A percentile compares a stretch with the other conserved stretches of the same genome.
Evolutionary conservation across 2,888 invertebrate species (phyloP).

Genomic region (Calliopum simillimum): DNA sequence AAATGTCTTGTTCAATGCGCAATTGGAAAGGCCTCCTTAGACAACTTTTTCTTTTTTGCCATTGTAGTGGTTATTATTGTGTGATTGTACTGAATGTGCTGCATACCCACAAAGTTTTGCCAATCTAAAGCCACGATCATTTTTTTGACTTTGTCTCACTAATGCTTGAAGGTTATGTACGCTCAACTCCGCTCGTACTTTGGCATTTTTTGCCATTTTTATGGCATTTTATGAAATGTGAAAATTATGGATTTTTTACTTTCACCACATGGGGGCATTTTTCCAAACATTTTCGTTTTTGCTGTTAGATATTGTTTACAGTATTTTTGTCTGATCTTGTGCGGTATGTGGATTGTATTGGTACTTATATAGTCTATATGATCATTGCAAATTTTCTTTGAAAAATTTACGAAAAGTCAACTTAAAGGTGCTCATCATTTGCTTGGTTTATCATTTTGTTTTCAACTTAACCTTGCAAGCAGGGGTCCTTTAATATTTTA

Average conservation of each 20-base stretch:
- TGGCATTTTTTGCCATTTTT: constrained; percentile 46
- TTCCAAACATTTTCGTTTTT: constrained; percentile 38
- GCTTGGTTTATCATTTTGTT: no score
- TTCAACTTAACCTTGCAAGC: not conserved
- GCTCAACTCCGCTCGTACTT: constrained; percentile 1
- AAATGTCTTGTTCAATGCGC: not conserved
- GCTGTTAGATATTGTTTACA: constrained; percentile 19
- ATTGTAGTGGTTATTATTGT: not conserved
- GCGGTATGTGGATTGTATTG: not conserved
- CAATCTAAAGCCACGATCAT: constrained; percentile 36
- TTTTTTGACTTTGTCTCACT: constrained; percentile 46
- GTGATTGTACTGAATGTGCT: constrained; percentile 18
- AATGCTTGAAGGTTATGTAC: constrained; percentile 37
- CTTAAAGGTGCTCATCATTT: no score
- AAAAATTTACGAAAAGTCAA: no score
- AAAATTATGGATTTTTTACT: constrained; percentile 63
- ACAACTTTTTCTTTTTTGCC: constrained; percentile 11
- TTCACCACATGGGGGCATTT: constrained; percentile 59
- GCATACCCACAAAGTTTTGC: constrained; percentile 10
- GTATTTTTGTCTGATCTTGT: not conserved
- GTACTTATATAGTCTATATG: not conserved
- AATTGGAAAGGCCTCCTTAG: constrained; percentile 1
- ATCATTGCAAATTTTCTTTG: constrained; percentile 4
- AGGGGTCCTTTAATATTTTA: constrained; percentile 9
- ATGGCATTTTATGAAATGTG: constrained; percentile 46